phyloP scores from a whole-genome alignment of 2,888 invertebrate genomes.

The Pollenia amentaria region DNA sequence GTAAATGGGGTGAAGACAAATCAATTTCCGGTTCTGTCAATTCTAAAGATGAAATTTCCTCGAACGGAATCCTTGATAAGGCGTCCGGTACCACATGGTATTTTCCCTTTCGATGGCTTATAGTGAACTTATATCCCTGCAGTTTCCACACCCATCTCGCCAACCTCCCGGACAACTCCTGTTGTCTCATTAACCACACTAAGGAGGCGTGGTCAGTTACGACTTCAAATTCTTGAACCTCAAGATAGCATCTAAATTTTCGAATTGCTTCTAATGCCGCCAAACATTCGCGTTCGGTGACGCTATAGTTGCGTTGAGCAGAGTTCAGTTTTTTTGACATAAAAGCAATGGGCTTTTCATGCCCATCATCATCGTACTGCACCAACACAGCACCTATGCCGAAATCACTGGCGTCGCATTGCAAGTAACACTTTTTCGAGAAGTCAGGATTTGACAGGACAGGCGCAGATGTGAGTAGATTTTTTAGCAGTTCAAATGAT shows the following conservation, averaged over 20 bases:
- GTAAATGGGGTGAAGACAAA: slow-evolving; percentile 30
- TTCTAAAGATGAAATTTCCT: neutral
- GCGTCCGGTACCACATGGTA: slow-evolving; percentile 35
- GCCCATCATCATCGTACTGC: slow-evolving; percentile 44
- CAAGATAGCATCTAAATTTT: slow-evolving; percentile 66
- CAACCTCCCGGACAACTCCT: neutral
- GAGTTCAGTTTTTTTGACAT: slow-evolving; percentile 59
- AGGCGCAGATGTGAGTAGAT: slow-evolving; percentile 32
- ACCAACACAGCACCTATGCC: slow-evolving; percentile 38
- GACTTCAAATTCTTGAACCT: slow-evolving; percentile 34
- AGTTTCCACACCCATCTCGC: neutral
- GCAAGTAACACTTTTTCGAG: slow-evolving; percentile 50
- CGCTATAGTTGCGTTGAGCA: slow-evolving; percentile 55
- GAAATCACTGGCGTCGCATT: slow-evolving; percentile 63
- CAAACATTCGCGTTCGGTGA: slow-evolving; percentile 63
- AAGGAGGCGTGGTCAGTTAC: slow-evolving; percentile 5
- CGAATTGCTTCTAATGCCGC: slow-evolving; percentile 57
- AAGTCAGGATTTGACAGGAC: slow-evolving; percentile 65
- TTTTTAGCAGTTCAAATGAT: neutral
- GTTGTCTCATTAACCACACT: slow-evolving; percentile 18
- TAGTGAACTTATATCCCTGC: neutral
- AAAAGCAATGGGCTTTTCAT: slow-evolving; percentile 48
- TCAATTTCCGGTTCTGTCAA: slow-evolving; percentile 32
- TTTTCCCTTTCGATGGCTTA: neutral
- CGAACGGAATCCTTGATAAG: slow-evolving; percentile 17